A percentile compares a stretch with the other conserved stretches of the same genome.
phyloP scores from a whole-genome alignment of 2,113 vertebrate genomes.

The Ptychochromis oligacanthus region DNA sequence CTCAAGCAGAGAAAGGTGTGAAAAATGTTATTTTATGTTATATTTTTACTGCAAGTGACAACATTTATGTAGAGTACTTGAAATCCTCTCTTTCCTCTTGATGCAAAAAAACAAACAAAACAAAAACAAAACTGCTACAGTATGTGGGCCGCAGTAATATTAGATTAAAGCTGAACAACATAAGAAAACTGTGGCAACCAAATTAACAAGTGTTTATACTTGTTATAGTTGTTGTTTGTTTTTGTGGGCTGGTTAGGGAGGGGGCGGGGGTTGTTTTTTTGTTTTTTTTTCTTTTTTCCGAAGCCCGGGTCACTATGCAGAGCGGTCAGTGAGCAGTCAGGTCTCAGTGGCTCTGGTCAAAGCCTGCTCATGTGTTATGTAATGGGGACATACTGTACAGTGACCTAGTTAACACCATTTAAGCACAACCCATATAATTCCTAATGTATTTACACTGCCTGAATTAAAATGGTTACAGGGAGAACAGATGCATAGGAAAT shows the following conservation, averaged over 20 bases:
- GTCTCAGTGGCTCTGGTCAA: constrained; percentile 31
- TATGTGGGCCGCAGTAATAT: not conserved
- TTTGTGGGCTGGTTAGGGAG: not conserved
- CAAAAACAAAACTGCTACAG: not conserved
- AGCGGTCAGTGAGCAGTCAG: constrained; percentile 39
- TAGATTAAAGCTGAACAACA: not conserved
- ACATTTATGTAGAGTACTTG: not conserved
- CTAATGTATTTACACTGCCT: not conserved
- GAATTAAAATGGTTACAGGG: not conserved
- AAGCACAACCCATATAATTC: not conserved
- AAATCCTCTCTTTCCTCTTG: not conserved
- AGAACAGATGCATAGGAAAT: not conserved
- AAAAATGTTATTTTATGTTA: not conserved
- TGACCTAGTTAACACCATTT: constrained; percentile 32
- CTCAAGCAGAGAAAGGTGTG: not conserved
- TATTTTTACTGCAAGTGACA: not conserved
- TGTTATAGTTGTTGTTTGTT: not conserved
- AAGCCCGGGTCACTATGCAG: not conserved
- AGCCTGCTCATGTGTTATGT: constrained; percentile 33
- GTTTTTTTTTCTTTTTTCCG: not conserved
- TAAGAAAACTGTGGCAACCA: not conserved
- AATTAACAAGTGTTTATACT: not conserved
- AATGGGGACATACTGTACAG: constrained; percentile 25
- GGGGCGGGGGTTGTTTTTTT: not conserved
- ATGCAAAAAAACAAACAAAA: not conserved